These are phyloP conservation scores for Nycticorax nycticorax DNA, from an alignment of 2,113 vertebrate genomes.

Conservation along the genomic window DNA sequence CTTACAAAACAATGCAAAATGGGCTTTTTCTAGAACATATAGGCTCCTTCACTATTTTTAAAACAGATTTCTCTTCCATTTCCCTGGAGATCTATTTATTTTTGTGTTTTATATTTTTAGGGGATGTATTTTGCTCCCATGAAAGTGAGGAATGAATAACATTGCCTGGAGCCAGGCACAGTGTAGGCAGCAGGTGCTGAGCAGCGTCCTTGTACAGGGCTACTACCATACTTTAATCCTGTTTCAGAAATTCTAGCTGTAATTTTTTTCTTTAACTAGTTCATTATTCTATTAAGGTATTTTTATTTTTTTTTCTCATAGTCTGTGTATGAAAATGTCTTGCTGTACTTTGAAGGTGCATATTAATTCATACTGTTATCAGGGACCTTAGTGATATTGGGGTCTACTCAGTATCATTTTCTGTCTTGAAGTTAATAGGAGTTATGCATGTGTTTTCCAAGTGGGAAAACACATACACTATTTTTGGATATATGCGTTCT, in stretches of 20 bases:
- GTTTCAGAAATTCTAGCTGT: slow-evolving; percentile 15
- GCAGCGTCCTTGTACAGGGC: background rate
- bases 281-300: slow-evolving; percentile 6
- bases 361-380: slow-evolving; percentile 7
- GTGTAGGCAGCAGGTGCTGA: slow-evolving; percentile 57
- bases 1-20: slow-evolving; percentile 56
- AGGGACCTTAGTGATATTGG: background rate
- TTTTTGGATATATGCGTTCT: background rate
- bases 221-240: slow-evolving; percentile 12
- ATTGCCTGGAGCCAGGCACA: slow-evolving; percentile 48
- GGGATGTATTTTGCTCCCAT: slow-evolving; percentile 50
- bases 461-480: slow-evolving; percentile 1
- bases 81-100: slow-evolving; percentile 40
- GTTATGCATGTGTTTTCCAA: slow-evolving; percentile 16
- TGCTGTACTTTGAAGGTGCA: background rate
- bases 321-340: background rate
- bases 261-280: background rate
- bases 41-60: slow-evolving; percentile 40
- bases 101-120: slow-evolving; percentile 62
- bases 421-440: slow-evolving; percentile 30
- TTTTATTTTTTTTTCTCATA: background rate
- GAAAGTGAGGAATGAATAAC: slow-evolving; percentile 51
- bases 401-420: slow-evolving; percentile 19
- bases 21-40: slow-evolving; percentile 12
- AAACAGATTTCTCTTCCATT: slow-evolving; percentile 47